Percentiles rank a stretch among this genome's conserved stretches.
Conservation (phyloP, 2,888 invertebrate species). For the Archaeoteleia sp. region DNA sequence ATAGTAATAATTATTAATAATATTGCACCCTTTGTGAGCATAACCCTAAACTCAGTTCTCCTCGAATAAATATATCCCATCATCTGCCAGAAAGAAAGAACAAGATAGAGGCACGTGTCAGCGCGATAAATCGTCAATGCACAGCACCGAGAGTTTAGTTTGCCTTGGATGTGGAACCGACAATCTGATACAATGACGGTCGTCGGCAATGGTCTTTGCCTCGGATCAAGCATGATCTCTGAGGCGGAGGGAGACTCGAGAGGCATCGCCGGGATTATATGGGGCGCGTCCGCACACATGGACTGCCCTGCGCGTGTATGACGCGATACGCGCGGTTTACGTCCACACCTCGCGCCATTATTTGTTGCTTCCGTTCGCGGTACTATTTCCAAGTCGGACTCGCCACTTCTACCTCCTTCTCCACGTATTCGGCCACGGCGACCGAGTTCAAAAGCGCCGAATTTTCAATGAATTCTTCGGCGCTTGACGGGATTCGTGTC, state of each 20-base stretch:
- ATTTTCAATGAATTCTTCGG: conserved; percentile 57
- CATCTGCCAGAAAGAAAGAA: conserved; percentile 20
- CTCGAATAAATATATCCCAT: conserved; percentile 27
- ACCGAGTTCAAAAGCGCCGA: conserved; percentile 60
- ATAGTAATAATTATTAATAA: no score
- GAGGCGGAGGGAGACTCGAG: conserved; percentile 63
- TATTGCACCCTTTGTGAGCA: not conserved
- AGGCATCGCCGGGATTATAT: conserved; percentile 73
- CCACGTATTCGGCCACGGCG: conserved; percentile 28
- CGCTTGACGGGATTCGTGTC: conserved; percentile 40
- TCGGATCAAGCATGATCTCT: conserved; percentile 57
- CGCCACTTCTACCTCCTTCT: conserved; percentile 52
- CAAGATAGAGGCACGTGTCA: conserved; percentile 67
- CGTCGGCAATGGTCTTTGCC: conserved; percentile 47
- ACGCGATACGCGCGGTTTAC: conserved; percentile 70
- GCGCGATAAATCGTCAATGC: conserved; percentile 73
- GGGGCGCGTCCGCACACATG: conserved; percentile 69
- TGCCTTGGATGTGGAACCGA: conserved; percentile 65
- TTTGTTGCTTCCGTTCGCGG: conserved; percentile 73
- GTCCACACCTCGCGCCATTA: conserved; percentile 72
- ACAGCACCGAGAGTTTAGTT: conserved; percentile 68
- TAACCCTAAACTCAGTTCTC: conserved; percentile 8
- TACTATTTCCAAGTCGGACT: conserved; percentile 63
- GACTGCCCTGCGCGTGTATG: conserved; percentile 50
- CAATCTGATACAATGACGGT: conserved; percentile 55